phyloP scores from a whole-genome alignment of 2,888 invertebrate genomes.

The Falcaria lacertinaria region DNA sequence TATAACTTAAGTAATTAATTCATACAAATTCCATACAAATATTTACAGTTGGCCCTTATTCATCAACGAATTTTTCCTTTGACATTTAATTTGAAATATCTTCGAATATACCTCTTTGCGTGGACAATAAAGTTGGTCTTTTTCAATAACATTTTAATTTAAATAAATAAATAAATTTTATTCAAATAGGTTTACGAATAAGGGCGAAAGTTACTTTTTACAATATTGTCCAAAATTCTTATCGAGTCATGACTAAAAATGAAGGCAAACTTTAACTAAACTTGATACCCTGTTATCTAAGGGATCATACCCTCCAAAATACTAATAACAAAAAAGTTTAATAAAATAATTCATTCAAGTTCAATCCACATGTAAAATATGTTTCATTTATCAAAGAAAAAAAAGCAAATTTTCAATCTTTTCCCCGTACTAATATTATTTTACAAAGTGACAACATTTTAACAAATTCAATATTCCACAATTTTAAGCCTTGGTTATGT shows the following conservation, averaged over 20 bases:
- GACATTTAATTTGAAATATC: constrained; percentile 6
- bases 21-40: constrained; percentile 34
- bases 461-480: too few relatives aligned
- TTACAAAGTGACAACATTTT: too few relatives aligned
- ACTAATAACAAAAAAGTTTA: constrained; percentile 9
- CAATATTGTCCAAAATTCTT: constrained; percentile 64
- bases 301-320: constrained; percentile 26
- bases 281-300: constrained; percentile 57
- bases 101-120: neutral
- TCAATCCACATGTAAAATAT: too few relatives aligned
- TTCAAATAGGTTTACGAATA: constrained; percentile 42
- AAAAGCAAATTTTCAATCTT: too few relatives aligned
- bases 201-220: constrained; percentile 34
- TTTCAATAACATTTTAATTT: neutral
- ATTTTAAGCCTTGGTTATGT: too few relatives aligned
- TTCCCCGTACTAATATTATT: too few relatives aligned
- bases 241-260: constrained; percentile 35
- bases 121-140: constrained; percentile 4
- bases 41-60: constrained; percentile 65
- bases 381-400: too few relatives aligned
- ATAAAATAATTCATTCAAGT: neutral
- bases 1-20: constrained; percentile 39
- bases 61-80: constrained; percentile 27
- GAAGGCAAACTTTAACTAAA: constrained; percentile 34
- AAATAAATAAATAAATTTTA: constrained; percentile 4